Evolutionary conservation across 2,113 vertebrate species (phyloP).

Genomic region (Oreochromis niloticus): DNA sequence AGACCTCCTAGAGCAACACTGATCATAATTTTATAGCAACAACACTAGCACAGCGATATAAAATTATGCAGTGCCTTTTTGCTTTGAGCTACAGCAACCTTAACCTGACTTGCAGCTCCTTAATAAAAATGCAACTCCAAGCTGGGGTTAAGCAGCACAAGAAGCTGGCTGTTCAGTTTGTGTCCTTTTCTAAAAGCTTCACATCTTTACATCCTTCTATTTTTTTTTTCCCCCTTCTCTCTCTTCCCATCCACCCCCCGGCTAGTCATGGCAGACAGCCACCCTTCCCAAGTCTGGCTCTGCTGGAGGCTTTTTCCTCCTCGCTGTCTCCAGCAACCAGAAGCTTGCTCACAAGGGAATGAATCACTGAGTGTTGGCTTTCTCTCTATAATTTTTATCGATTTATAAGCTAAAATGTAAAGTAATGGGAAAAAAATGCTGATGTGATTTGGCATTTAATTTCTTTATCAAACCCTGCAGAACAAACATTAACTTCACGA

Average conservation of each 20-base stretch:
- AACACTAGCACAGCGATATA: background rate
- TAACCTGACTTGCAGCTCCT: background rate
- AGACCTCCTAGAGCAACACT: background rate
- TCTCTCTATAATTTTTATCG: background rate
- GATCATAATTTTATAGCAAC: background rate
- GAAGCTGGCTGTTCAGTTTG: background rate
- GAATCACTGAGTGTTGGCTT: background rate
- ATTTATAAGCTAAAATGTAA: background rate
- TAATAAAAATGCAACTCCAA: background rate
- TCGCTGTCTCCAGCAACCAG: background rate
- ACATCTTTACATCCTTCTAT: background rate
- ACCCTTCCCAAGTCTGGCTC: background rate
- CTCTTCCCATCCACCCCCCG: rapidly evolving
- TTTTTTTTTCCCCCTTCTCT: background rate
- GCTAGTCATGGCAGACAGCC: background rate
- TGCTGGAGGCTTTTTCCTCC: background rate
- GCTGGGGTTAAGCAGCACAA: background rate
- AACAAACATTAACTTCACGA: rapidly evolving
- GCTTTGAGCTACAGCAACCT: background rate
- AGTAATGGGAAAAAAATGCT: background rate
- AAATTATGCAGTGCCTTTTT: background rate
- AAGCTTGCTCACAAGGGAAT: background rate
- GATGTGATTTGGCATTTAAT: rapidly evolving
- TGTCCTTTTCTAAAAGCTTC: background rate
- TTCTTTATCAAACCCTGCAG: background rate